A percentile compares a stretch with the other conserved stretches of the same genome.
These are phyloP conservation scores for Allobates femoralis DNA, from an alignment of 2,797 vertebrate genomes.

Conservation along the genomic window DNA sequence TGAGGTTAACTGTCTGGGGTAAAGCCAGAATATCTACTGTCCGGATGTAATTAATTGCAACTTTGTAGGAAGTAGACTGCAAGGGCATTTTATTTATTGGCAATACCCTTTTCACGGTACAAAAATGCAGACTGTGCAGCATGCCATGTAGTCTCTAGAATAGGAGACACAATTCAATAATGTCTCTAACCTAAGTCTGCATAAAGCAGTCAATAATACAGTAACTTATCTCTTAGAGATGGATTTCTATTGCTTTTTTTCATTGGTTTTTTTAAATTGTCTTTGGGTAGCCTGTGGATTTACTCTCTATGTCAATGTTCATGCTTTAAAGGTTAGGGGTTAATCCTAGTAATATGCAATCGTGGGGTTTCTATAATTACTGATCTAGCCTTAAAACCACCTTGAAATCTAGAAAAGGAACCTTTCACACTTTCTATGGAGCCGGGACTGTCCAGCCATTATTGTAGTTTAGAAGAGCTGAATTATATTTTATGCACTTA, in stretches of 20 bases:
- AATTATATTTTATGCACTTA: neutral
- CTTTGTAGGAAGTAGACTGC: slow-evolving; percentile 22
- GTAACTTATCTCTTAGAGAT: slow-evolving; percentile 31
- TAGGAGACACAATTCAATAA: slow-evolving; percentile 40
- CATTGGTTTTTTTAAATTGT: slow-evolving; percentile 51
- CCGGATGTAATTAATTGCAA: slow-evolving; percentile 36
- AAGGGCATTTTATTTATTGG: slow-evolving; percentile 34
- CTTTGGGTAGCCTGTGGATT: slow-evolving; percentile 29
- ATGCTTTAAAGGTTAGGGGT: slow-evolving; percentile 23
- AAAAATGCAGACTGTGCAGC: slow-evolving; percentile 43
- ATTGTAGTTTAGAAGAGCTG: neutral
- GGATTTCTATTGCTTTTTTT: slow-evolving; percentile 47
- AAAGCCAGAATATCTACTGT: slow-evolving; percentile 6
- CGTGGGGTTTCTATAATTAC: slow-evolving; percentile 30
- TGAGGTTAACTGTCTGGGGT: slow-evolving; percentile 25
- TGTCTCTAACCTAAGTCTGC: slow-evolving; percentile 40
- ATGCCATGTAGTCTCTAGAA: slow-evolving; percentile 35
- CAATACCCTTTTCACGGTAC: slow-evolving; percentile 17
- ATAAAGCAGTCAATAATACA: slow-evolving; percentile 51
- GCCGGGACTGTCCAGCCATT: neutral
- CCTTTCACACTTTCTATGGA: neutral
- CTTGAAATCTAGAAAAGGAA: neutral
- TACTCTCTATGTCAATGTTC: slow-evolving; percentile 39
- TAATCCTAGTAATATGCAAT: slow-evolving; percentile 51
- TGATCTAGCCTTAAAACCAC: neutral